Evolutionary conservation across 2,113 vertebrate genomes (phyloP).

Genomic region (Paramormyrops kingsleyae): DNA sequence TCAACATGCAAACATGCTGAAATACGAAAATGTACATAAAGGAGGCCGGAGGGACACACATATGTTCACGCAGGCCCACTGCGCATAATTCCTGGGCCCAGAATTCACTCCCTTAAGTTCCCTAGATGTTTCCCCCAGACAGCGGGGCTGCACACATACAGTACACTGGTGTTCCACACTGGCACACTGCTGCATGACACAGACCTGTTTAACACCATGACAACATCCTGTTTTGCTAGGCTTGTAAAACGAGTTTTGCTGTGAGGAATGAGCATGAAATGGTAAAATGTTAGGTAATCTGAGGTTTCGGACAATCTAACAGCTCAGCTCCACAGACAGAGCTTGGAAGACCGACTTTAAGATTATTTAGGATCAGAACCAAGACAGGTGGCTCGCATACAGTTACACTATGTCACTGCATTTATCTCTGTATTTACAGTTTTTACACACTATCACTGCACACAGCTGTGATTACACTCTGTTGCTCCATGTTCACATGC

Average conservation of each 20-base stretch:
- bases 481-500: neutral
- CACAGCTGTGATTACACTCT: neutral
- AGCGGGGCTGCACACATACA: neutral
- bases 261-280: neutral
- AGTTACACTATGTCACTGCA: neutral
- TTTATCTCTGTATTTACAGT: neutral
- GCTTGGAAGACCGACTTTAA: neutral
- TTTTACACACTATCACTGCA: neutral
- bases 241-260: neutral
- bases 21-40: neutral
- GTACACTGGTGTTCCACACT: neutral
- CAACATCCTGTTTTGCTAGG: neutral
- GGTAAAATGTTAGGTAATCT: neutral
- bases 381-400: neutral
- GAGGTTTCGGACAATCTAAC: neutral
- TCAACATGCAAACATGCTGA: neutral
- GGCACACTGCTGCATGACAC: neutral
- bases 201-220: neutral
- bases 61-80: neutral
- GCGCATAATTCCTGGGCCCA: neutral
- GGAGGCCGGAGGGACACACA: neutral
- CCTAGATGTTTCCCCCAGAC: neutral
- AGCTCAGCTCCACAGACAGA: neutral
- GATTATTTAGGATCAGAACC: neutral
- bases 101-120: neutral